These are phyloP conservation scores for Salticus scenicus DNA, from an alignment of 2,888 invertebrate genomes.

Conservation along the genomic window DNA sequence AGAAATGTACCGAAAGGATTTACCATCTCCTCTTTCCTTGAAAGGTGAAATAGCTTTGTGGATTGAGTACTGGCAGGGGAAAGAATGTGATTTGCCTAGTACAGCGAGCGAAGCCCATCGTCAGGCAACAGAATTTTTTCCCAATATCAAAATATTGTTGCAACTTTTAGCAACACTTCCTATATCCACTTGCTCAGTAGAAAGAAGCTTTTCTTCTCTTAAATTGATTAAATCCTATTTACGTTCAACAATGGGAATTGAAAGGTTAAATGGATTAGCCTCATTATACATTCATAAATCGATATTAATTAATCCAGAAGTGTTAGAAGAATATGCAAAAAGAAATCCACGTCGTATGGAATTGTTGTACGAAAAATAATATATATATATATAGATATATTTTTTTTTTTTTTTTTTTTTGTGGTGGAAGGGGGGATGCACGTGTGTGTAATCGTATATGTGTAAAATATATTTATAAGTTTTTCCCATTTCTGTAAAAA, in stretches of 20 bases:
- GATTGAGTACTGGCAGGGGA: background rate
- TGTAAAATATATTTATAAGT: no score
- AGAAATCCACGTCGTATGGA: background rate
- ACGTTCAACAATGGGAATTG: background rate
- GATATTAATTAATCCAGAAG: background rate
- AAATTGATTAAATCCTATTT: slow-evolving; percentile 1
- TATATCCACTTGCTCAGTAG: background rate
- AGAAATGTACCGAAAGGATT: background rate
- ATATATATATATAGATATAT: no score
- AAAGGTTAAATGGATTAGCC: background rate
- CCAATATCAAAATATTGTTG: background rate
- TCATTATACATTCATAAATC: slow-evolving; percentile 4
- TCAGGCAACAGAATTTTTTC: background rate
- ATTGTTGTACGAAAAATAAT: background rate
- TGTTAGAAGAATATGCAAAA: slow-evolving; percentile 5
- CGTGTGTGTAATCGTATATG: no score
- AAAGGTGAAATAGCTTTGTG: slow-evolving; percentile 7
- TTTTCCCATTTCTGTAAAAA: no score
- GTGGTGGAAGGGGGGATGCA: no score
- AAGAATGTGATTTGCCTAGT: background rate
- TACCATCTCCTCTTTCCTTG: background rate
- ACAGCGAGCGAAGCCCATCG: background rate
- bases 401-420: no score
- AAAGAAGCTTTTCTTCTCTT: slow-evolving; percentile 1
- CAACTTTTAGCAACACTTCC: background rate